A percentile compares a stretch with the other conserved stretches of the same genome.
Conservation (phyloP, 2,797 vertebrate genomes). For the Mus minutoides region DNA sequence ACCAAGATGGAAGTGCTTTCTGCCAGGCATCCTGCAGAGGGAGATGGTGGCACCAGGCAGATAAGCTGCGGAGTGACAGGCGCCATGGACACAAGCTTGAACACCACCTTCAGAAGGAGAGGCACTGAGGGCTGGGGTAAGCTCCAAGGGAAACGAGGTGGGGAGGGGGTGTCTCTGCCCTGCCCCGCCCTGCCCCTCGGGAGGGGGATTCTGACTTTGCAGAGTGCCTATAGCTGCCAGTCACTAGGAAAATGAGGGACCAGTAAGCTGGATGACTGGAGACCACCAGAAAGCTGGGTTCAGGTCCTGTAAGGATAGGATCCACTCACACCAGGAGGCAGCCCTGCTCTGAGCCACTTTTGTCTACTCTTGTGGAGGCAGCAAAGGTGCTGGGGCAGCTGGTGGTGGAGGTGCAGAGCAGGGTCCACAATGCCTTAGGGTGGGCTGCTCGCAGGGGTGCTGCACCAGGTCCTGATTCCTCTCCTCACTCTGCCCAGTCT, state of each 20-base stretch:
- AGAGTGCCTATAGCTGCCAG: background rate
- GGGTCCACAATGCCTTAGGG: background rate
- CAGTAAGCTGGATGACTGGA: background rate
- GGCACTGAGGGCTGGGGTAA: background rate
- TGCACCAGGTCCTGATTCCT: background rate
- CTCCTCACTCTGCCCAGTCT: background rate
- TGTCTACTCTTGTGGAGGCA: no score
- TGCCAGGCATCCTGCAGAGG: no score
- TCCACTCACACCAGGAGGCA: background rate
- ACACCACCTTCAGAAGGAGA: background rate
- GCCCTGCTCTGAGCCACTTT: no score
- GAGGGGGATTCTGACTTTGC: background rate
- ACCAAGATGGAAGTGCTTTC: background rate
- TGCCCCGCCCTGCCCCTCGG: no score
- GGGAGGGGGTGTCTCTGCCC: background rate
- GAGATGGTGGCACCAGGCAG: slow-evolving; percentile 74
- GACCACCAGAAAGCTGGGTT: background rate
- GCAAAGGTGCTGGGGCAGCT: background rate
- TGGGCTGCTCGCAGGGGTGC: background rate
- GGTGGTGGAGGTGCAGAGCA: background rate
- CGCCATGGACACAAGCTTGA: background rate
- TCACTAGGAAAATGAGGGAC: background rate
- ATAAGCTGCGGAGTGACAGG: slow-evolving; percentile 65
- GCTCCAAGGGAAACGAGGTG: background rate
- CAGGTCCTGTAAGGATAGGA: background rate